Percentiles rank a stretch among this genome's conserved stretches.
Conservation (phyloP, 2,797 vertebrate genomes). For the Tapera naevia region DNA sequence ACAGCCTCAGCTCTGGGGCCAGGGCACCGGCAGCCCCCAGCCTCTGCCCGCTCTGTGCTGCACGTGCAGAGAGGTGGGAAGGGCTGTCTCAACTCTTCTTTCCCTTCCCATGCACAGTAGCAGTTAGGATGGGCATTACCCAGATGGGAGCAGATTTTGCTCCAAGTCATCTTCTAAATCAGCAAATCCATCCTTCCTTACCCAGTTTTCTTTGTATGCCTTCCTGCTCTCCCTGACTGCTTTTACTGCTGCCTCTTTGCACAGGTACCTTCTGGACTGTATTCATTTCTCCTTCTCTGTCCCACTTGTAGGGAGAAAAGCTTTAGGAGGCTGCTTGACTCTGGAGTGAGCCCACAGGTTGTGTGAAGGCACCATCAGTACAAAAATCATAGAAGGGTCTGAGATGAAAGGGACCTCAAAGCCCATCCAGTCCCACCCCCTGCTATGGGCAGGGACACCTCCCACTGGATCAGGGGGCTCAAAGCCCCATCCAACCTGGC, state of each 20-base stretch:
- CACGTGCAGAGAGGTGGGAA: background rate
- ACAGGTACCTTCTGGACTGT: background rate
- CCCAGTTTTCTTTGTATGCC: background rate
- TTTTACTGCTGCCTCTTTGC: background rate
- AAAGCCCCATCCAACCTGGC: no score
- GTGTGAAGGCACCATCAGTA: background rate
- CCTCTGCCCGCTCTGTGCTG: background rate
- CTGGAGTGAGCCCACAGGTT: background rate
- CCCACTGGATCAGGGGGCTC: no score
- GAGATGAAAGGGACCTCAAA: no score
- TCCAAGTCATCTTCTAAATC: background rate
- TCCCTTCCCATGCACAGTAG: background rate
- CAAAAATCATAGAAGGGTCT: background rate
- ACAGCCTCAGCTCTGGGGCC: background rate
- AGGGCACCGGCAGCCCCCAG: background rate
- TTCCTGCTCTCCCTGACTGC: background rate
- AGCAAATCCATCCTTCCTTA: background rate
- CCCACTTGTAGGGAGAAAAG: background rate
- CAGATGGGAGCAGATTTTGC: background rate
- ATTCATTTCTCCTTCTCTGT: background rate
- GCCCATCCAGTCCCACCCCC: no score
- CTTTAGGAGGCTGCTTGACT: background rate
- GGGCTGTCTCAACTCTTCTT: rapidly evolving
- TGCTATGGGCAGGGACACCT: no score
- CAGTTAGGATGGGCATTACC: background rate